Evolutionary conservation across 2,888 invertebrate species (phyloP).

Genomic region (Nemoura dubitans): DNA sequence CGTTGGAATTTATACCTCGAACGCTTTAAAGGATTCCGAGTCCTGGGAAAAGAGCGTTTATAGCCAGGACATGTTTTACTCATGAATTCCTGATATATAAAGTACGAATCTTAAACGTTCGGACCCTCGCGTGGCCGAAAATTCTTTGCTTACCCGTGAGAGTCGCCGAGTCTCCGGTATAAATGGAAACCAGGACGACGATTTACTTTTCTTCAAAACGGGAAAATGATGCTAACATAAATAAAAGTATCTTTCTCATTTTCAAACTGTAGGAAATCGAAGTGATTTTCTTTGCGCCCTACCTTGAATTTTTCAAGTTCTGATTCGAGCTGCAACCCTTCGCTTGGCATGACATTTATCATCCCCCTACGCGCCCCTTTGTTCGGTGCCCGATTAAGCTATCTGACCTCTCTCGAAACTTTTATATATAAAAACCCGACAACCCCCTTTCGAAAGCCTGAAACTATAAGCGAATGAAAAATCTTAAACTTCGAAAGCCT

Average conservation of each 20-base stretch:
- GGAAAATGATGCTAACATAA: neutral
- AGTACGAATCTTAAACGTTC: neutral
- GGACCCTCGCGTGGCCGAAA: neutral
- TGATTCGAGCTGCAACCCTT: slow-evolving; percentile 28
- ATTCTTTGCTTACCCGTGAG: neutral
- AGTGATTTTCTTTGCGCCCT: slow-evolving; percentile 23
- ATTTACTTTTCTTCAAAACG: neutral
- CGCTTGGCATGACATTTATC: slow-evolving; percentile 46
- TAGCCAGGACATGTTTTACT: slow-evolving; percentile 16
- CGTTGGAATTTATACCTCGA: neutral
- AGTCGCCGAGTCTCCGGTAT: neutral
- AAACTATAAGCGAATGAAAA: slow-evolving; percentile 39
- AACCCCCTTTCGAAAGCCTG: slow-evolving; percentile 9
- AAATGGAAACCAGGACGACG: neutral
- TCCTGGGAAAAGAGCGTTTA: slow-evolving; percentile 15
- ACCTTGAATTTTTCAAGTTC: slow-evolving; percentile 34
- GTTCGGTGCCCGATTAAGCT: slow-evolving; percentile 50
- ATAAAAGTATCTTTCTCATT: slow-evolving; percentile 5
- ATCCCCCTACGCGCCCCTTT: slow-evolving; percentile 48
- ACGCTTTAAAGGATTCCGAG: slow-evolving; percentile 3
- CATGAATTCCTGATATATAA: slow-evolving; percentile 16
- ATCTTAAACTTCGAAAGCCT: slow-evolving; percentile 15
- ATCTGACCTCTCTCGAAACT: slow-evolving; percentile 47
- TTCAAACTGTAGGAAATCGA: slow-evolving; percentile 16
- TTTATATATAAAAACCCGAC: slow-evolving; percentile 7